Evolutionary conservation across 2,797 vertebrate genomes (phyloP), one percentile per base, ranked within the genome.

Genomic region (Chaenodraco wilsoni): DNA sequence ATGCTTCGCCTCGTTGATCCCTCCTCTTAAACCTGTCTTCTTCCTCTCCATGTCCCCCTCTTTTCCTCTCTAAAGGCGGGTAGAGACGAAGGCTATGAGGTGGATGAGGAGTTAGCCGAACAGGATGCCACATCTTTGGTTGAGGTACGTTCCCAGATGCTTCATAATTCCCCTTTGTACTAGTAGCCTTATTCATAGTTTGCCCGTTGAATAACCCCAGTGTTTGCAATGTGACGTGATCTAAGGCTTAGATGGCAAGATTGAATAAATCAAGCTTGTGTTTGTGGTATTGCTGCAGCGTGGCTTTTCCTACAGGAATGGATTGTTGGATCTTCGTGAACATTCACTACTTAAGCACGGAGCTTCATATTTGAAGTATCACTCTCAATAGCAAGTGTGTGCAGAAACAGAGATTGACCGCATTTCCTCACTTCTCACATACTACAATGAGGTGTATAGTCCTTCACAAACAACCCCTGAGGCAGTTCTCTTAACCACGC

Each of bases 121-220:
- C 91, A 94, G 78, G 98, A 99, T 68, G 98, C 98, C 33, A 81
- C 92, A 10, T 93, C 96, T 37, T 88, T 99, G 80, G 95, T 97
- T 69, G 95, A 98, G 79, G 98, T 99, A 90, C 89, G 87, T 64
- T 70, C 55, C 57, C 43, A 46, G 31, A 66, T 21, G 31, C 46
- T 15, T 31, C 15, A 8, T 14, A 57, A 49, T 27, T 51, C 61
- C 15, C 33, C 33, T 59, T 73, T 16, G 50, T 66, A 5, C 76
- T 21, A 54, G n/a, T 74, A 40, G 14, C 43, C 0, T 43, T 44
- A 40, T 41, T 65, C 46, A 16, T 3, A 27, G 44, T 65, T 62
- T 70, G 3, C 69, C 5, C 27, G 65, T 75, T 56, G 48, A 52
- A 60, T 58, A 68, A 23, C n/a, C 9, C 10, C 3, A 40, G 33